Evolutionary conservation across 2,888 invertebrate genomes (phyloP).

Genomic region (Phengaris arion): DNA sequence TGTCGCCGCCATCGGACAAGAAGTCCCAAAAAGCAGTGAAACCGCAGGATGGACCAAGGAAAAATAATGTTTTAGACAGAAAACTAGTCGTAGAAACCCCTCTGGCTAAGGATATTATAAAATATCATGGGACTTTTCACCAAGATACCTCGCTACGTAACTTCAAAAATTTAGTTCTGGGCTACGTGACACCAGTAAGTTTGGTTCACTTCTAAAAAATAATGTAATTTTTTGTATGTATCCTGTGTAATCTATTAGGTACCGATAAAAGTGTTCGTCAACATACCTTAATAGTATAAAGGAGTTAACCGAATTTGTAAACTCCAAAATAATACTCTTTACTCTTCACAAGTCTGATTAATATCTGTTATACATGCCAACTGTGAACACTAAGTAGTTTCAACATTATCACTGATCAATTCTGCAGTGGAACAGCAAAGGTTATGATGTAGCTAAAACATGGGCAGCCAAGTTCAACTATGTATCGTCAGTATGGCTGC

Average conservation of each 20-base stretch:
- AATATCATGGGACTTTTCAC: conserved; percentile 87
- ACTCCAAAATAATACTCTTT: neutral
- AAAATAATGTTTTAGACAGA: conserved; percentile 83
- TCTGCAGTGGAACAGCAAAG: conserved; percentile 95
- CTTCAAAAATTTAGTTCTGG: conserved; percentile 88
- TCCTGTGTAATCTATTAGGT: too few species aligned
- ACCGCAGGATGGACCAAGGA: conserved; percentile 79
- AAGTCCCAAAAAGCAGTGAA: conserved; percentile 70
- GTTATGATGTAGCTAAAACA: conserved; percentile 94
- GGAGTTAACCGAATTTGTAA: too few species aligned
- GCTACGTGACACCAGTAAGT: conserved; percentile 92
- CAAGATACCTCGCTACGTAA: conserved; percentile 82
- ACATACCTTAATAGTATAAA: too few species aligned
- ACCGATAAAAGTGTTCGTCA: too few species aligned
- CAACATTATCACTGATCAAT: neutral
- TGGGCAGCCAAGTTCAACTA: conserved; percentile 94
- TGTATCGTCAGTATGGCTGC: conserved; percentile 97
- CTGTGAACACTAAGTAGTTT: too few species aligned
- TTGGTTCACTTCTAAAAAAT: neutral
- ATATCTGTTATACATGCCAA: too few species aligned
- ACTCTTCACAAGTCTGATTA: too few species aligned
- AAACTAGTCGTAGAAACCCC: conserved; percentile 84
- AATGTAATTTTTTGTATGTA: neutral
- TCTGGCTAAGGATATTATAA: conserved; percentile 85
- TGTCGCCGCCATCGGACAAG: conserved; percentile 71